Evolutionary conservation across 2,113 vertebrate species (phyloP), one percentile per base, ranked within the genome.

Genomic region (Camelus bactrianus): DNA sequence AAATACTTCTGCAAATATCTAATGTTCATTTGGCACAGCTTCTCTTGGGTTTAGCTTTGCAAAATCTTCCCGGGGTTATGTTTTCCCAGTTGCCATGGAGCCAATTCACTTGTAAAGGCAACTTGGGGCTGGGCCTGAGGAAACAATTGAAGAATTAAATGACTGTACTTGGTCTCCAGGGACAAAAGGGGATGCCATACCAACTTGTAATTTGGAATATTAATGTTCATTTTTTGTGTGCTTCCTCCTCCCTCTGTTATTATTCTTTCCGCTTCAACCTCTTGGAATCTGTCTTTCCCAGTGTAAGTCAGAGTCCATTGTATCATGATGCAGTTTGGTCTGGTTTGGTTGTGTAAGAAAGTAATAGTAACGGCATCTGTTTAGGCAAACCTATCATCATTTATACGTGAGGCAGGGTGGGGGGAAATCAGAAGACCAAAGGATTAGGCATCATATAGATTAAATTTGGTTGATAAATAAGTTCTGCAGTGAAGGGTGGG

Each of bases 71-170:
- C 58, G 22, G 11, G 69, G 17, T 64, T 93, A 93, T 95, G 93
- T 97, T 96, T 97, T 89, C n/a, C 16, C 89, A 28, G 79, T 96
- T 96, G 89, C 77, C 64, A 52, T 52, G 82, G 56, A 93, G 46
- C 48, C 77, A 82, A 12, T 86, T 93, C 56, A 32, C 8, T 65
- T 89, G 32, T 58, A 19, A 75, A 79, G 79, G 28, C 79, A 95
- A 93, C 64, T 8, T 79, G 28, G 30, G 69, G 15, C 90, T 42
- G 15, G 75, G 48, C 48, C 64, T 79, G 2, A 91, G 64, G 75
- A 94, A 96, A 96, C 54, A 64, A 38, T 15, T 48, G 67, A 70
- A 50, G 50, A 83, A 89, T 69, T 91, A 88, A 76, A 17, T 42
- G 22, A 64, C 17, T 88, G 26, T 32, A 8, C 42, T 85, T 67